phyloP scores from a whole-genome alignment of 2,888 invertebrate species.

The Drosophila parthenogenetica region DNA sequence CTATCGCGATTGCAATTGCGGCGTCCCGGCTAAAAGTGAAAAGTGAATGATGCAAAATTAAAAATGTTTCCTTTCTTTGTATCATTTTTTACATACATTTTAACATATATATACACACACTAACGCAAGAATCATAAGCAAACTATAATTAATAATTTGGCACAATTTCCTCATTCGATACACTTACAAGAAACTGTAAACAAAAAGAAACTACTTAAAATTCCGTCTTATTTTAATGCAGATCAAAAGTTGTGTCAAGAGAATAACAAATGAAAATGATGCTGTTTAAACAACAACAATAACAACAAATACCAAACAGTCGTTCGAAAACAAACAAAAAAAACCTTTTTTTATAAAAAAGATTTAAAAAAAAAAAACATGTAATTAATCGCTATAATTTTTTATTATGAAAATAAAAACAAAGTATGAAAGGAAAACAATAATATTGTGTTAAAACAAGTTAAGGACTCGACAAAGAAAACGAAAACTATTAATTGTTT shows the following conservation, averaged over 20 bases:
- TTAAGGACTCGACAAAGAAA: constrained; percentile 23
- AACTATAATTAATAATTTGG: constrained; percentile 39
- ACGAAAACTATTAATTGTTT: constrained; percentile 20
- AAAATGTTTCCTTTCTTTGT: constrained; percentile 46
- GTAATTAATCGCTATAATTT: constrained; percentile 73
- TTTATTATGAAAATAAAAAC: constrained; percentile 76
- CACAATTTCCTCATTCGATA: constrained; percentile 18
- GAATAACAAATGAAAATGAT: constrained; percentile 20
- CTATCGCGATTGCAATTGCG: neutral
- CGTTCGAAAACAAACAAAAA: constrained; percentile 63
- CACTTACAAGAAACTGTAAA: constrained; percentile 24
- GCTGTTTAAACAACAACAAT: constrained; percentile 46
- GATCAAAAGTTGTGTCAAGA: constrained; percentile 43
- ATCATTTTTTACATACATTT: constrained; percentile 26
- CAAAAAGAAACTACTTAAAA: constrained; percentile 55
- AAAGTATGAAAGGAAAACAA: constrained; percentile 62
- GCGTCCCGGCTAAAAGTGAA: constrained; percentile 30
- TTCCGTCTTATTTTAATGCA: constrained; percentile 63
- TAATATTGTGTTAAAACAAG: constrained; percentile 59
- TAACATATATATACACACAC: constrained; percentile 11
- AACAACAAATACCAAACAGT: constrained; percentile 62
- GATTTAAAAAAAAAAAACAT: constrained; percentile 63
- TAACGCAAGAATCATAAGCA: constrained; percentile 9
- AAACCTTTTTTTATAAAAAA: constrained; percentile 78
- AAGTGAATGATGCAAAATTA: neutral